Conservation (phyloP, 2,113 vertebrate species). For the Hipposideros armiger region DNA sequence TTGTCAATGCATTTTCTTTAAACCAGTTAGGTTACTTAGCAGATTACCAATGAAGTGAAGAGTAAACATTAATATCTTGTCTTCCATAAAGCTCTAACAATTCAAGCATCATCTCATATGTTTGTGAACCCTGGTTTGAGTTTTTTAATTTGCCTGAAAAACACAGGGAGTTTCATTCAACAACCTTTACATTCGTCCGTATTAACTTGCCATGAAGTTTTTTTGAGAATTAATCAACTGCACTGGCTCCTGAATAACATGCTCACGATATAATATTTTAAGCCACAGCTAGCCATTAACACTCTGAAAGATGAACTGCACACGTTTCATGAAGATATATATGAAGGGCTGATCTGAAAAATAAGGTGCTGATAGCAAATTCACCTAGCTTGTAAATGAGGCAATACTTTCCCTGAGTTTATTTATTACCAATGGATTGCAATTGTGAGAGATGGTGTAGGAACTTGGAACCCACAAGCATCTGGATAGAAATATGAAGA, state of each 20-base stretch:
- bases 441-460: constrained; percentile 60
- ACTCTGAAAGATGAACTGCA: constrained; percentile 68
- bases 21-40: constrained; percentile 1
- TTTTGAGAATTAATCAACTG: constrained; percentile 64
- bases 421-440: constrained; percentile 73
- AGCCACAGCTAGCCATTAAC: constrained; percentile 66
- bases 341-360: constrained; percentile 63
- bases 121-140: not conserved
- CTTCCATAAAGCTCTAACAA: constrained; percentile 41
- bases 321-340: constrained; percentile 75
- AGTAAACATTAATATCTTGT: constrained; percentile 49
- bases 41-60: constrained; percentile 33
- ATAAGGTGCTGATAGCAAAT: constrained; percentile 64
- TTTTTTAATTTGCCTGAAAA: constrained; percentile 33
- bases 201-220: constrained; percentile 53
- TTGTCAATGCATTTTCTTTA: constrained; percentile 64
- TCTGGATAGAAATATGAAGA: constrained; percentile 71
- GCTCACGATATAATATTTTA: constrained; percentile 72
- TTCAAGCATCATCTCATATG: constrained; percentile 14
- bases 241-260: constrained; percentile 63
- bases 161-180: not conserved
- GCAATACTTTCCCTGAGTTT: constrained; percentile 52
- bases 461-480: constrained; percentile 31
- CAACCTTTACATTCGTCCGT: constrained; percentile 59
- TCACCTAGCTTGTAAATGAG: constrained; percentile 72